Base-by-base conservation (phyloP, 1,140 invertebrate species). In the Drosophila nikananu region DNA sequence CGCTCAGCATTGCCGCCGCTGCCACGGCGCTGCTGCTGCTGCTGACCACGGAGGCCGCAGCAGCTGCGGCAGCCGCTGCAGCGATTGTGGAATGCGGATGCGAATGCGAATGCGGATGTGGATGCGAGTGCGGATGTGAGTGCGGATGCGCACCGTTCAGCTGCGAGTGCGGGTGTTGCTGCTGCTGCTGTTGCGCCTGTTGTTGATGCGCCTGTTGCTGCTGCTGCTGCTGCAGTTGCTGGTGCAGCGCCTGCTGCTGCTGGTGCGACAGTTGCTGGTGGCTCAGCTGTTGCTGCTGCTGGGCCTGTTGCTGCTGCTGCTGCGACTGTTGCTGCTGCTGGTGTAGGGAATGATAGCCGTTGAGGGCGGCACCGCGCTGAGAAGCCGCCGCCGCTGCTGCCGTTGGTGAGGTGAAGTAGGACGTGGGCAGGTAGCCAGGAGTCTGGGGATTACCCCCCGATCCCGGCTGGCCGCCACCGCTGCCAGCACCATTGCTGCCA, bases 141-240 rank as follows among this genome's bases (percentile, higher is more conserved):
- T 94, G 94, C 95, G 81, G 77, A 49, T 77, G 76, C 67, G 67
- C 37, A 27, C 66, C 66, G 10, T 68, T 70, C 46, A 70, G 67
- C 63, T 70, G 67, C 48, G 67, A 71, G 64, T 71, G 67, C 64
- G 67, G 67, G 64, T 71, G 67, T 89, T 80, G 77, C 71, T 80
- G 77, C 71, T 83, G 52, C 76, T 84, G 72, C 12, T 64, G 62
- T 13, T 54, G 61, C 35, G 68, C 74, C 39, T 93, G 92, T 23
- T 58, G 52, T 75, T 77, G 78, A 23, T 54, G 61, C 49, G 73
- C 75, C 44, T 93, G 92, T 39, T 58, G 52, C 81, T 77, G 78
- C 30, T 86, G 87, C 42, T 94, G 94, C 95, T 81, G 71, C 42
- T 49, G 35, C 37, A 66, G 60, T 12, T 94, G 94, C 87, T 91